Base-by-base conservation (phyloP, 2,113 vertebrate species). In the Scomber colias region DNA sequence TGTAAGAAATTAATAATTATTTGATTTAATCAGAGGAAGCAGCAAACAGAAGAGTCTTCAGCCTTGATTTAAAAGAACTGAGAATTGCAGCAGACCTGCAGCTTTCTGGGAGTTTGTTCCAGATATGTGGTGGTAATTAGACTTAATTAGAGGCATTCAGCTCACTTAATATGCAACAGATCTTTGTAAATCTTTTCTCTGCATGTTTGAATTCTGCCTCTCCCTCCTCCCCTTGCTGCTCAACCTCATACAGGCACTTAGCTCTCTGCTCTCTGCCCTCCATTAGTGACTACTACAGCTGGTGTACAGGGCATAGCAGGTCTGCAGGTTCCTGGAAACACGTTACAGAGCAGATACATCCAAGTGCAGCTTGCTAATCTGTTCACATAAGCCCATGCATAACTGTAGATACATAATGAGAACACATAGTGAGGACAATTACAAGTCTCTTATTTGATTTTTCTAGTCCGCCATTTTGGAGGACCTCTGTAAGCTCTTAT, bases 211-310 rank as follows among this genome's bases (percentile, higher is more conserved):
- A 55, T 76, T 49, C 67, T 61, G 24, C 60, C 46, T 68, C 48
- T 54, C 46, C 27, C 57, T 69, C 48, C 48, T 64, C 62, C 40
- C 35, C 15, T 57, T 45, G 35, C 71, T 60, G 27, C 46, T 62
- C 59, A 71, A 61, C 75, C 69, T 17, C 12, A 27, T 27, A 19
- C 69, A 48, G 51, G 27, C 59, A 71, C 76, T 77, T 77, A 77
- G 53, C 54, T 68, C 65, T 61, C 50, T 69, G n/a, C 72, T 64
- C 19, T 80, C 72, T 81, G 79, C 40, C 71, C 76, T 89, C 87
- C 79, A 83, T 90, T 89, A 86, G 66, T 55, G 73, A 50, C 76
- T 54, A 55, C n/a, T 65, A 78, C 83, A 88, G 51, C 83, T 77
- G 84, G 50, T 63, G 78, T 65, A 70, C 59, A 54, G 62, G 66